phyloP scores from a whole-genome alignment of 2,797 vertebrate species.

The Acanthiza pusilla region DNA sequence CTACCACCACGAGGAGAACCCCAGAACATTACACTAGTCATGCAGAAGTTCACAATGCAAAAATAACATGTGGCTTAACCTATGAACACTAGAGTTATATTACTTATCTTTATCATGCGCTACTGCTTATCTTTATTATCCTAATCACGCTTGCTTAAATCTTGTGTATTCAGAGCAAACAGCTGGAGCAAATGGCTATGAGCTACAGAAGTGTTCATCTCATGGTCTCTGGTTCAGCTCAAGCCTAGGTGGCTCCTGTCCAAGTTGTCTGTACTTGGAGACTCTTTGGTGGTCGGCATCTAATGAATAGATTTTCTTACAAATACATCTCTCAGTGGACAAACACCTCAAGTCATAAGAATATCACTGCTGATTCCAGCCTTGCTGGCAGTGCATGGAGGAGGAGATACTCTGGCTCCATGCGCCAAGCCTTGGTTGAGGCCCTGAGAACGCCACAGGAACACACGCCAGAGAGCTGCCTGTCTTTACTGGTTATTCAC shows the following conservation, averaged over 20 bases:
- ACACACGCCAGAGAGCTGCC: neutral
- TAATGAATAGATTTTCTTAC: neutral
- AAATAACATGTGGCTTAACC: neutral
- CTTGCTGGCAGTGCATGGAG: neutral
- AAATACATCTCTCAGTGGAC: neutral
- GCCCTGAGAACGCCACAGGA: neutral
- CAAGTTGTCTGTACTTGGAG: neutral
- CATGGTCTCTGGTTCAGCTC: neutral
- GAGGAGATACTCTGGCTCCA: neutral
- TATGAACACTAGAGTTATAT: neutral
- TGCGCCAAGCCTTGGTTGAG: neutral
- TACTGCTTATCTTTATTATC: slow-evolving; percentile 9
- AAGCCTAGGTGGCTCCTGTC: neutral
- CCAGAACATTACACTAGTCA: neutral
- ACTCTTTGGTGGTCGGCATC: neutral
- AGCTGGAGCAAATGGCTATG: neutral
- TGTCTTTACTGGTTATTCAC: neutral
- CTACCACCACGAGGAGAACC: neutral
- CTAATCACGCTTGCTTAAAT: neutral
- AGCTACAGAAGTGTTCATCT: neutral
- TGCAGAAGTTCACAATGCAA: neutral
- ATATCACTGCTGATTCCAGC: neutral
- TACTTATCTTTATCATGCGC: neutral
- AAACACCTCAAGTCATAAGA: neutral
- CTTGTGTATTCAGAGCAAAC: neutral